Conservation (phyloP, 1,140 invertebrate genomes). For the Chlorops oryzae region DNA sequence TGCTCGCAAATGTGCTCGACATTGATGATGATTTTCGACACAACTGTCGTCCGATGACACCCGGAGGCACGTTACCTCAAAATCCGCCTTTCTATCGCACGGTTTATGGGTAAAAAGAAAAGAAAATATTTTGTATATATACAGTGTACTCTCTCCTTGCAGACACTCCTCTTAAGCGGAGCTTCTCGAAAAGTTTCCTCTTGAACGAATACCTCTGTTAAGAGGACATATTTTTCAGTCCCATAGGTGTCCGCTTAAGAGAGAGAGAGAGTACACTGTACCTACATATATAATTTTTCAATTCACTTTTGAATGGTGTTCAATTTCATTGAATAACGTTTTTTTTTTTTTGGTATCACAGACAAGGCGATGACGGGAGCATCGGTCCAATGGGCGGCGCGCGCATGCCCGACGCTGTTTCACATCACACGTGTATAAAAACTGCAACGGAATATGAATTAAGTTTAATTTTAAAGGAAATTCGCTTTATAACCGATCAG, state of each 20-base stretch:
- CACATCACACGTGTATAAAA: conserved; percentile 59
- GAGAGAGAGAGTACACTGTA: too few relatives aligned
- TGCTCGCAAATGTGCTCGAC: conserved; percentile 90
- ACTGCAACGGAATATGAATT: conserved; percentile 80
- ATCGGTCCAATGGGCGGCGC: conserved; percentile 52
- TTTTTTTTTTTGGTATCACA: too few relatives aligned
- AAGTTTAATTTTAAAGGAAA: conserved; percentile 89
- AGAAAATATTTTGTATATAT: not conserved
- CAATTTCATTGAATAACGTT: too few relatives aligned
- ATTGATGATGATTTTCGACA: conserved; percentile 87
- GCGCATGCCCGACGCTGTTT: conserved; percentile 55
- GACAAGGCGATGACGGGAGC: conserved; percentile 48
- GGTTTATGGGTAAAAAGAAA: conserved; percentile 44
- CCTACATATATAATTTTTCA: too few relatives aligned
- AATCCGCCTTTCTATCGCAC: conserved; percentile 49
- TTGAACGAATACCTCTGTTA: too few relatives aligned
- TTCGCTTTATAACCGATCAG: conserved; percentile 73
- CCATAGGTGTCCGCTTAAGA: too few relatives aligned
- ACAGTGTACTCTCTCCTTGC: too few relatives aligned
- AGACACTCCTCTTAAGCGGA: too few relatives aligned
- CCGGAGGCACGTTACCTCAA: conserved; percentile 51
- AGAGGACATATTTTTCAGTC: too few relatives aligned
- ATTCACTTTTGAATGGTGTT: too few relatives aligned
- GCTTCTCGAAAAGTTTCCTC: too few relatives aligned
- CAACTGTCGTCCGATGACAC: conserved; percentile 47